phyloP scores from a whole-genome alignment of 2,113 vertebrate genomes.

The Sander lucioperca region DNA sequence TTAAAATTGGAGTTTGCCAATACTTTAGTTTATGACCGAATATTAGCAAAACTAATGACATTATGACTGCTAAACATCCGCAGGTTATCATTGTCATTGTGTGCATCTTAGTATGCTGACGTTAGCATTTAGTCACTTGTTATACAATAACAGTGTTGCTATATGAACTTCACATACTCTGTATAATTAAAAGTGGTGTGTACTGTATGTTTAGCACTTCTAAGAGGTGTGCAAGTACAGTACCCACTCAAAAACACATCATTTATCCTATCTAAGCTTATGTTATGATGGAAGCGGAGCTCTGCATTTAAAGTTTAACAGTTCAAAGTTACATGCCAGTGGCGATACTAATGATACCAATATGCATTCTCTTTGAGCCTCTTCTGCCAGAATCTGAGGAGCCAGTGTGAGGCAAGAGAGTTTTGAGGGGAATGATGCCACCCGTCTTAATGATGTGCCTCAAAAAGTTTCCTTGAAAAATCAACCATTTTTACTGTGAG shows the following conservation, averaged over 20 bases:
- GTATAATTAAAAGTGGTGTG: background rate
- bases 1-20: background rate
- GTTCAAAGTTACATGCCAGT: conserved; percentile 59
- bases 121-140: background rate
- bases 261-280: background rate
- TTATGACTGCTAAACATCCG: background rate
- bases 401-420: background rate
- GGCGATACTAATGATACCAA: conserved; percentile 58
- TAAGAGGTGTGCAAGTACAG: background rate
- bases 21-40: background rate
- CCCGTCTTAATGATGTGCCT: background rate
- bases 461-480: conserved; percentile 16
- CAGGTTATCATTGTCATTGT: background rate
- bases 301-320: conserved; percentile 68
- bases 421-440: background rate
- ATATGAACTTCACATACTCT: background rate
- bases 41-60: background rate
- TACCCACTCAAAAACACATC: conserved; percentile 6
- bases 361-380: conserved; percentile 35
- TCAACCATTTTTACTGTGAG: background rate
- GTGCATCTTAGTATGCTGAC: background rate
- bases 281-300: conserved; percentile 25
- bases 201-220: background rate
- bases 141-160: background rate
- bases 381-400: background rate